Conservation (phyloP, 2,797 vertebrate genomes). For the Thamnophis elegans region DNA sequence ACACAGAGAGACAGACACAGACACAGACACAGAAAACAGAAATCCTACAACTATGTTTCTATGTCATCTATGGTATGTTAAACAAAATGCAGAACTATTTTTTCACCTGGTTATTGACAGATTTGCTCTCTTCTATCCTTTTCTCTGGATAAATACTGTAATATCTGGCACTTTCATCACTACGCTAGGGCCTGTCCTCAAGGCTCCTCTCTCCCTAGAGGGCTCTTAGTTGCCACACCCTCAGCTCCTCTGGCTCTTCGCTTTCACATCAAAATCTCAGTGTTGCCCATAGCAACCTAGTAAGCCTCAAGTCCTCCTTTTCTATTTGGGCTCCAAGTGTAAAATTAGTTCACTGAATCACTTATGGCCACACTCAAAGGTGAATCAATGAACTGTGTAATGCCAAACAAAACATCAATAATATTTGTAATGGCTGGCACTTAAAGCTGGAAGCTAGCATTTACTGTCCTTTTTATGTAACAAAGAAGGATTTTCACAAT, state of each 20-base stretch:
- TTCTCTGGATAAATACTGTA: neutral
- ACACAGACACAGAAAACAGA: neutral
- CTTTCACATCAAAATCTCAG: neutral
- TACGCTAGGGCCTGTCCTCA: neutral
- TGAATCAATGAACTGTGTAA: conserved; percentile 16
- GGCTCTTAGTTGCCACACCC: neutral
- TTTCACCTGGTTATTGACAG: conserved; percentile 3
- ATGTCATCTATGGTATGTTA: neutral
- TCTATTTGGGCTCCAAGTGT: conserved; percentile 12
- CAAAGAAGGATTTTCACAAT: neutral
- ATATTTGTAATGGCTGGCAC: conserved; percentile 15
- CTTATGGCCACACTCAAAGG: conserved; percentile 37
- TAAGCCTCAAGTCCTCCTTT: neutral
- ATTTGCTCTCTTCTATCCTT: neutral
- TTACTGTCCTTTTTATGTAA: conserved; percentile 25
- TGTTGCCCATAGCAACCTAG: conserved; percentile 12
- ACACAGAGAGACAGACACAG: no score
- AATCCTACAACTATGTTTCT: neutral
- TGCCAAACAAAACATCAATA: conserved; percentile 44
- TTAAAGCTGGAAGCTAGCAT: conserved; percentile 15
- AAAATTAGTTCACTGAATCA: conserved; percentile 52
- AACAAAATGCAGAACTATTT: neutral
- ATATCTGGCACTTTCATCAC: neutral
- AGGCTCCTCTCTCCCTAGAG: neutral
- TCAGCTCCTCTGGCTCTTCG: neutral